Evolutionary conservation across 1,140 invertebrate species (phyloP).

Genomic region (Cydia fagiglandana): DNA sequence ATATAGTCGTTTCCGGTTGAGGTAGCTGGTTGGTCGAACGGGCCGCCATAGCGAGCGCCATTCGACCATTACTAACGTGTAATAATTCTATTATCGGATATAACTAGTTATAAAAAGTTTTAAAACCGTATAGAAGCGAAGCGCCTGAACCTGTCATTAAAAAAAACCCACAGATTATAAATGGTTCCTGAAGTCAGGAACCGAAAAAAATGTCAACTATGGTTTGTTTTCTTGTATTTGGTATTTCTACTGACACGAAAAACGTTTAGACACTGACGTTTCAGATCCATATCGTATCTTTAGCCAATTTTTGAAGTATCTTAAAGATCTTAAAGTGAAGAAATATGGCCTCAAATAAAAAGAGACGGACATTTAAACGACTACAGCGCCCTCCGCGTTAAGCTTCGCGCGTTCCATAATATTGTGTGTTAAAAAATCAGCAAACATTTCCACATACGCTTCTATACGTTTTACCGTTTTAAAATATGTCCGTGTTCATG

Average conservation of each 20-base stretch:
- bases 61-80: neutral
- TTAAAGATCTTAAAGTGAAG: too few species aligned
- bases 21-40: conserved; percentile 57
- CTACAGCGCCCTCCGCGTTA: too few species aligned
- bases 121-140: neutral
- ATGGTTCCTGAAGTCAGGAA: too few species aligned
- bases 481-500: conserved; percentile 60
- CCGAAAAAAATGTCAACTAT: too few species aligned
- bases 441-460: neutral
- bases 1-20: conserved; percentile 66
- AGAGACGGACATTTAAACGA: too few species aligned
- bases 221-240: too few species aligned
- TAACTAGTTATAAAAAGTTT: neutral
- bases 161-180: too few species aligned
- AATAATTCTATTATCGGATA: neutral
- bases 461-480: conserved; percentile 34
- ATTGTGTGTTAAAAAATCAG: neutral
- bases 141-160: neutral
- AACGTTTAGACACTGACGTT: too few species aligned
- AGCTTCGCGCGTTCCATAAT: neutral
- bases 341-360: too few species aligned
- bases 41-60: neutral
- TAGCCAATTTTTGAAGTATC: too few species aligned
- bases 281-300: too few species aligned
- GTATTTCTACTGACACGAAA: too few species aligned